Conservation (phyloP, 2,113 vertebrate genomes). For the Jaculus jaculus region DNA sequence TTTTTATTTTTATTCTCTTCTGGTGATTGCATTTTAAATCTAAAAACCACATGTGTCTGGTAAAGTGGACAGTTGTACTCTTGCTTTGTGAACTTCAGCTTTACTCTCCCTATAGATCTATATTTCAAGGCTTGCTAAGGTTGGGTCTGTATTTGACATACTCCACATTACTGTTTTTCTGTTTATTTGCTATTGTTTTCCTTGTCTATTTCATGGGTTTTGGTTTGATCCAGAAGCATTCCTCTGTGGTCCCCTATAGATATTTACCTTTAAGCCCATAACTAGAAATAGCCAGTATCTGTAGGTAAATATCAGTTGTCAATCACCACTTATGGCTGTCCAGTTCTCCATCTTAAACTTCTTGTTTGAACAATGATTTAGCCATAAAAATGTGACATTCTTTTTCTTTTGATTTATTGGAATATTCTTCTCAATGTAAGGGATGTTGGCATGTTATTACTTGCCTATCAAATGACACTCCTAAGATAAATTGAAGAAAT, state of each 20-base stretch:
- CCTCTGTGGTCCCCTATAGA: not conserved
- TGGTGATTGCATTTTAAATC: not conserved
- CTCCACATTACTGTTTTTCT: not conserved
- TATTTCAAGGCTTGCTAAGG: not conserved
- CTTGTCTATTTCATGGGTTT: not conserved
- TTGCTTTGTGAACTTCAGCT: not conserved
- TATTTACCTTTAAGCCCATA: not conserved
- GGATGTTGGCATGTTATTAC: not conserved
- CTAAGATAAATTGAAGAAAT: not conserved
- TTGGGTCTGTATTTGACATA: not conserved
- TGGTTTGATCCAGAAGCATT: too few species aligned
- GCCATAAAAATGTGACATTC: not conserved
- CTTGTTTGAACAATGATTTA: not conserved
- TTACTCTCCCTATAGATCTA: not conserved
- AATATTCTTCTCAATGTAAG: not conserved
- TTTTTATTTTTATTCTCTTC: not conserved
- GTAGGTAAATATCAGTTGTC: not conserved
- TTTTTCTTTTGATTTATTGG: not conserved
- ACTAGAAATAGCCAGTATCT: not conserved
- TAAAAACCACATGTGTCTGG: not conserved
- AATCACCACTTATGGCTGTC: not conserved
- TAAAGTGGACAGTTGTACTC: not conserved
- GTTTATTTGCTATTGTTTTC: not conserved
- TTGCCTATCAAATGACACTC: not conserved
- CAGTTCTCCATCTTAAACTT: not conserved